Evolutionary conservation across 2,888 invertebrate species (phyloP), one percentile per base, ranked within the genome.

Genomic region (Lycophotia porphyrea): DNA sequence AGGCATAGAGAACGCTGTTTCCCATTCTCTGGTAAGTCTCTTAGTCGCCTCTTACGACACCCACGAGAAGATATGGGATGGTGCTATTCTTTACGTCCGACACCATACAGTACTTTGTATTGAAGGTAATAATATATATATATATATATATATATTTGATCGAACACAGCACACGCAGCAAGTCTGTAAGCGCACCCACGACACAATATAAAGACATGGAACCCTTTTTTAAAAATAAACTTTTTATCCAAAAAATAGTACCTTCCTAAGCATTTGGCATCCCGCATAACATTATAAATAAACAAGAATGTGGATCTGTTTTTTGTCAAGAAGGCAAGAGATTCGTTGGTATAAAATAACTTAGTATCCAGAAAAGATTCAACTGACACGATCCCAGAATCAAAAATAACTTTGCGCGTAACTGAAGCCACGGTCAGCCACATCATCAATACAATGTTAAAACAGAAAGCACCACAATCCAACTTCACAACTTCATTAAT

Each of bases 401-500:
- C 21, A 21, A 9, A 58, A 18, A 31, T 21, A 21, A 60, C 31
- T 31, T 21, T 60, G 31, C 31, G 18, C 3, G 9, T 21, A 34
- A 60, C 21, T 34, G 21, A 21, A 34, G 21, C 31, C 31, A 31
- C 58, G 60, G 60, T 34, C 34, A 21, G 31, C 9, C 4, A 34
- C 21, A 5, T 31, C 39, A 63, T 8, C 63, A 63, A 64, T 2
- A 63, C 24, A 65, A 24, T 18, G 18, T 27, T 69, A 44, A 78
- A 15, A n/a, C 24, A 63, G 11, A 52, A n/a, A n/a, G 21, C 21
- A 5, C 31, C 15, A 61, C 42, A n/a, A 27, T n/a, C n/a, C 27
- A 34, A 36, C 9, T 27, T 11, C 8, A 52, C 49, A 66, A 55
- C 39, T 72, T 73, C 18, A 74, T 61, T 34, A 27, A 27, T 31